Percentiles rank a stretch among this genome's conserved stretches.
phyloP scores from a whole-genome alignment of 2,113 vertebrate genomes.

The Strix aluco region DNA sequence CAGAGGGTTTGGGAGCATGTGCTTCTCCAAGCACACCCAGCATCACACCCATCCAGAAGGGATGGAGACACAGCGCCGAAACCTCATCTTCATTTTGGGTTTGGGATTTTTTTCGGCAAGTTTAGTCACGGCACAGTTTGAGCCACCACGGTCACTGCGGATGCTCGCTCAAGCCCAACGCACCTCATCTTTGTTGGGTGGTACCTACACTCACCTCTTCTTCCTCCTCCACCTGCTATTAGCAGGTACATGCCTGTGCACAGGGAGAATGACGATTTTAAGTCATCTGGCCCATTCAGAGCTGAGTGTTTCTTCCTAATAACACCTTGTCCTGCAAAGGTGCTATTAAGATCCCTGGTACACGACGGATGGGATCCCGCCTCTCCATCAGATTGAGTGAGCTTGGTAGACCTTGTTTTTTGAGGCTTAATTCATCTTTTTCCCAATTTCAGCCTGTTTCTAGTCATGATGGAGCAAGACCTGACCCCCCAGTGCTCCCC shows the following conservation, averaged over 20 bases:
- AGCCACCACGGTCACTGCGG: background rate
- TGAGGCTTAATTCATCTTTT: background rate
- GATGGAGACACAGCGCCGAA: background rate
- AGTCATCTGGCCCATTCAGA: background rate
- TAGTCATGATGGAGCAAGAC: background rate
- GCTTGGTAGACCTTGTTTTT: background rate
- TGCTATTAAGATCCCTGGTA: background rate
- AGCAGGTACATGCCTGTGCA: background rate
- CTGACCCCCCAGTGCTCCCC: background rate
- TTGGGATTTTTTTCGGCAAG: background rate
- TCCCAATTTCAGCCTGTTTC: background rate
- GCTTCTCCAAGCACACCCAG: background rate
- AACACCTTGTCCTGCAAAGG: background rate
- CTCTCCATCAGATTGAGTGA: background rate
- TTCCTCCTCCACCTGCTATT: conserved; percentile 24
- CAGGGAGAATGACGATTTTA: background rate
- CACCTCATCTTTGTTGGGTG: background rate
- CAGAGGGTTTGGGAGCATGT: background rate
- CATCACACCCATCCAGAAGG: background rate
- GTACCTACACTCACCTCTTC: background rate
- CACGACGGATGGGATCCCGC: background rate
- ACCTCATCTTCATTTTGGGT: background rate
- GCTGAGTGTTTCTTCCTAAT: background rate
- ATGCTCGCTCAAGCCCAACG: background rate
- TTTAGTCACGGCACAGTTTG: background rate